A percentile compares a stretch with the other conserved stretches of the same genome.
Conservation (phyloP, 2,113 vertebrate species). For the Procavia capensis region DNA sequence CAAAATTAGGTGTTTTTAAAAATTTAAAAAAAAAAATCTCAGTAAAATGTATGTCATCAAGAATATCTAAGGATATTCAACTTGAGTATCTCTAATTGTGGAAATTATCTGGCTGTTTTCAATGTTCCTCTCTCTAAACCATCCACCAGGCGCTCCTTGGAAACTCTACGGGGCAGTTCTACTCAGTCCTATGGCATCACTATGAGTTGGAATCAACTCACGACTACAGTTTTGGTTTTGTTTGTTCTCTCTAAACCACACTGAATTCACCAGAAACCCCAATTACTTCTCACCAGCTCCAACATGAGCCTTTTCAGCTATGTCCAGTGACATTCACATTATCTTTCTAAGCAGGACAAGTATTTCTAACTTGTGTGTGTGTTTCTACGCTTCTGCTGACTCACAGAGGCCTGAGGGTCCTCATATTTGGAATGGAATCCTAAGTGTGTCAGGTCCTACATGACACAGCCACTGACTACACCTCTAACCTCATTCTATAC, state of each 20-base stretch:
- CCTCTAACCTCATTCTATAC: background rate
- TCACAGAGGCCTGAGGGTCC: background rate
- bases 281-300: background rate
- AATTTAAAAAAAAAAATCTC: background rate
- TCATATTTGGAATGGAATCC: no score
- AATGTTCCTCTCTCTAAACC: background rate
- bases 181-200: no score
- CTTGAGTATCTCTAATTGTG: background rate
- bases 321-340: background rate
- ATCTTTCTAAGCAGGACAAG: background rate
- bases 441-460: background rate
- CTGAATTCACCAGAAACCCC: background rate
- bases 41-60: background rate
- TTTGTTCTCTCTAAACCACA: background rate
- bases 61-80: background rate
- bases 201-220: no score
- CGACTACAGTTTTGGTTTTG: no score
- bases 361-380: no score
- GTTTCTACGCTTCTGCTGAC: background rate
- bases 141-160: no score
- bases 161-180: no score
- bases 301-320: background rate
- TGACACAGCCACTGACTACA: background rate
- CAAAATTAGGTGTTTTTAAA: background rate
- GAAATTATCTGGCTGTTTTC: background rate